Conservation (phyloP, 2,797 vertebrate species). For the Streptopelia turtur region DNA sequence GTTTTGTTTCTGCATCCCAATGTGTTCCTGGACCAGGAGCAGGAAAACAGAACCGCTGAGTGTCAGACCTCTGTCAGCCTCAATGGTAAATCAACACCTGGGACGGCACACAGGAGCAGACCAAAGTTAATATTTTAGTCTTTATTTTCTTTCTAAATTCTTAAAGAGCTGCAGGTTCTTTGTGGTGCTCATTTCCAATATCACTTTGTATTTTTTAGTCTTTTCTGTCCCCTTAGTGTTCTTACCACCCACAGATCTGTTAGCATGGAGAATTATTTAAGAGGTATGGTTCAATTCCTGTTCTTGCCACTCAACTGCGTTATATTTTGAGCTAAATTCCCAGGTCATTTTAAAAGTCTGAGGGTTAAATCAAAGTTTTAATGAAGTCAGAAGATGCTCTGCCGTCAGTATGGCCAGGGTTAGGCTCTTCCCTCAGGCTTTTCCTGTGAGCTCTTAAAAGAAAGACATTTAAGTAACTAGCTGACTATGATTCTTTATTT, state of each 20-base stretch:
- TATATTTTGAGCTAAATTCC: not conserved
- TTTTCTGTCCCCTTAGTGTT: not conserved
- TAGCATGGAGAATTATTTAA: not conserved
- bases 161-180: not conserved
- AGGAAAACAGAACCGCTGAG: accelerated
- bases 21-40: not conserved
- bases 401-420: not conserved
- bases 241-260: not conserved
- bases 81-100: not conserved
- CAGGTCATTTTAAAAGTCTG: not conserved
- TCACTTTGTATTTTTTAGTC: not conserved
- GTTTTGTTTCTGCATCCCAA: accelerated
- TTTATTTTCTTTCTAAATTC: not conserved
- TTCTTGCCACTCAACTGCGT: not conserved
- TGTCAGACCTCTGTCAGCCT: not conserved
- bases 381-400: not conserved
- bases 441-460: not conserved
- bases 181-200: not conserved
- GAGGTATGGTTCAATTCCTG: not conserved
- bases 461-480: not conserved
- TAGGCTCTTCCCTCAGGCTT: not conserved
- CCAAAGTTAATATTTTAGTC: not conserved
- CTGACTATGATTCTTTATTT: not conserved
- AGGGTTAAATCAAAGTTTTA: not conserved
- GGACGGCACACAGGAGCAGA: not conserved